Evolutionary conservation across 2,113 vertebrate genomes (phyloP).

Genomic region (Naja naja): DNA sequence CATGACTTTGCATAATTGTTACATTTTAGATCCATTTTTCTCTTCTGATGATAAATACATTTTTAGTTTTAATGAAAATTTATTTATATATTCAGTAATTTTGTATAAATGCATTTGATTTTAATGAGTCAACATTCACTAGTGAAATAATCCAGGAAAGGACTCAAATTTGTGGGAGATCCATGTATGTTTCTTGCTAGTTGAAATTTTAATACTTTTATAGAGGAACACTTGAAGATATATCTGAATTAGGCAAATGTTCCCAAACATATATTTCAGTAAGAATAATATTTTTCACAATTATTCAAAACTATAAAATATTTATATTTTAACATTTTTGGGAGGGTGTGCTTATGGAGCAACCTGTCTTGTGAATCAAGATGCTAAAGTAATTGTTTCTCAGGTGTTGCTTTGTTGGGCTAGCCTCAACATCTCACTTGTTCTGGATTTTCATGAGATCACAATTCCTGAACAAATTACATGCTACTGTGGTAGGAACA

Average conservation of each 20-base stretch:
- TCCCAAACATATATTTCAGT: background rate
- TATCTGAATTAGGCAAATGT: background rate
- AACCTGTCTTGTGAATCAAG: background rate
- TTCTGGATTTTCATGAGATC: background rate
- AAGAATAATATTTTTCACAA: background rate
- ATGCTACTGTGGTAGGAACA: background rate
- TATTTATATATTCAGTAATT: background rate
- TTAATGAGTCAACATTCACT: background rate
- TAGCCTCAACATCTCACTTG: background rate
- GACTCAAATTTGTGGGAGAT: background rate
- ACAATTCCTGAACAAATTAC: background rate
- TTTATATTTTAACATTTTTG: background rate
- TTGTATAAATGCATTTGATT: background rate
- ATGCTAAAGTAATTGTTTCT: background rate
- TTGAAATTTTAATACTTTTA: background rate
- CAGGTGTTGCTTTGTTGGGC: background rate
- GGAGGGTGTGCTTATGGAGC: background rate
- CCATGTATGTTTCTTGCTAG: background rate
- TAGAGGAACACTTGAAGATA: background rate
- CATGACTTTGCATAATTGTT: background rate
- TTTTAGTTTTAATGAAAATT: background rate
- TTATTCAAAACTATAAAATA: background rate
- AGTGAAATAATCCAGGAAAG: background rate
- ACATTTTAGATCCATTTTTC: background rate
- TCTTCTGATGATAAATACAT: background rate